phyloP scores from a whole-genome alignment of 2,113 vertebrate genomes.

The Pygoscelis adeliae region DNA sequence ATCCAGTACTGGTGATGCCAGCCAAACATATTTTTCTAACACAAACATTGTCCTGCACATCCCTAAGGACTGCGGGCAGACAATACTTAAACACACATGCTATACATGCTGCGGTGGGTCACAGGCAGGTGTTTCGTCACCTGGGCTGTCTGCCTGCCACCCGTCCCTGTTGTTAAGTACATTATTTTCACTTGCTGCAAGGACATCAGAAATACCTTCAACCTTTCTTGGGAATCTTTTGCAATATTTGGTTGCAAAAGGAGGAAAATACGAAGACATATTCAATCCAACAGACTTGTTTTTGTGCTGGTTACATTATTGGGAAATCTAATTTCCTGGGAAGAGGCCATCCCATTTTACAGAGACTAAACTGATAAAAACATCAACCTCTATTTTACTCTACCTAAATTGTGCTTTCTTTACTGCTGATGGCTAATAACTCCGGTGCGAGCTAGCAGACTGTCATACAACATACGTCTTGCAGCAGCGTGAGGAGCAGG shows the following conservation, averaged over 20 bases:
- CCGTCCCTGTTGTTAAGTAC: no score
- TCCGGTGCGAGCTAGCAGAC: not conserved
- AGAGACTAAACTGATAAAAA: not conserved
- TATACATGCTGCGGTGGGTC: accelerated
- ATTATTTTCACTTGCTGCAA: not conserved
- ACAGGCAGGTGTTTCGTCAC: accelerated
- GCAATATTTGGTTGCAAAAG: not conserved
- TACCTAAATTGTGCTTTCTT: not conserved
- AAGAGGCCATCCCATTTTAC: not conserved
- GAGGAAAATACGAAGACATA: not conserved
- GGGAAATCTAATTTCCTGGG: not conserved
- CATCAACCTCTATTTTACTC: not conserved
- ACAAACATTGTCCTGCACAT: accelerated
- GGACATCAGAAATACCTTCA: not conserved
- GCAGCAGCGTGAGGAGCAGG: not conserved
- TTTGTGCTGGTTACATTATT: not conserved
- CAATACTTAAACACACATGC: accelerated
- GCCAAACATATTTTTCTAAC: not conserved
- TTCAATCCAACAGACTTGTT: not conserved
- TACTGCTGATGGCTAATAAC: not conserved
- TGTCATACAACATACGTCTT: not conserved
- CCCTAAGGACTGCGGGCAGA: not conserved
- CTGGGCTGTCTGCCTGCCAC: not conserved
- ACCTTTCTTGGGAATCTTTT: not conserved
- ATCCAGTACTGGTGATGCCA: not conserved